phyloP scores from a whole-genome alignment of 2,888 invertebrate species.

The Nycteola revayana region DNA sequence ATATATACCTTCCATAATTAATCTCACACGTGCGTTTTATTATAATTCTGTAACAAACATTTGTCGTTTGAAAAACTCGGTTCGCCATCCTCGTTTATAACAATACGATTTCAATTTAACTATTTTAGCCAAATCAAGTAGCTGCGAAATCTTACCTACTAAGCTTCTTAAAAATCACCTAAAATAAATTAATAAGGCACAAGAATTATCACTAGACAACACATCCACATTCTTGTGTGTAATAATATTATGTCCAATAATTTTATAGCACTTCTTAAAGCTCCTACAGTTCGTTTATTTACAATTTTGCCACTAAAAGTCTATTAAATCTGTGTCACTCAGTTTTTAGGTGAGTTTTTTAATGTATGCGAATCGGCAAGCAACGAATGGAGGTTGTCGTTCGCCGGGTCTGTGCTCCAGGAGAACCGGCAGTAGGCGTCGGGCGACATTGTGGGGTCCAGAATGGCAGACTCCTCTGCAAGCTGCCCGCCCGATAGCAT shows the following conservation, averaged over 20 bases:
- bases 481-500: slow-evolving; percentile 59
- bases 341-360: slow-evolving; percentile 62
- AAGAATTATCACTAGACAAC: slow-evolving; percentile 78
- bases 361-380: slow-evolving; percentile 61
- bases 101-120: slow-evolving; percentile 7
- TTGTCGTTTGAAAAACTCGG: slow-evolving; percentile 7
- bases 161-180: slow-evolving; percentile 67
- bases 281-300: slow-evolving; percentile 59
- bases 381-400: slow-evolving; percentile 71
- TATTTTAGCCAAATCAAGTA: slow-evolving; percentile 7
- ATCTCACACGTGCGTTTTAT: slow-evolving; percentile 38
- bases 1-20: slow-evolving; percentile 81
- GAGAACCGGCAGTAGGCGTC: slow-evolving; percentile 78
- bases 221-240: slow-evolving; percentile 63
- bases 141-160: slow-evolving; percentile 63
- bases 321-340: slow-evolving; percentile 52
- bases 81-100: neutral
- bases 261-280: slow-evolving; percentile 63
- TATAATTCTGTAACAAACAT: slow-evolving; percentile 59
- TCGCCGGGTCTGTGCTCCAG: slow-evolving; percentile 74
- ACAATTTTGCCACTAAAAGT: slow-evolving; percentile 65
- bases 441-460: slow-evolving; percentile 75
- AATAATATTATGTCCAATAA: slow-evolving; percentile 60
- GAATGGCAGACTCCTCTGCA: slow-evolving; percentile 64
- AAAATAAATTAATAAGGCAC: slow-evolving; percentile 83